These are phyloP conservation scores for Lagria hirta DNA, from an alignment of 2,888 invertebrate species.

Conservation along the genomic window DNA sequence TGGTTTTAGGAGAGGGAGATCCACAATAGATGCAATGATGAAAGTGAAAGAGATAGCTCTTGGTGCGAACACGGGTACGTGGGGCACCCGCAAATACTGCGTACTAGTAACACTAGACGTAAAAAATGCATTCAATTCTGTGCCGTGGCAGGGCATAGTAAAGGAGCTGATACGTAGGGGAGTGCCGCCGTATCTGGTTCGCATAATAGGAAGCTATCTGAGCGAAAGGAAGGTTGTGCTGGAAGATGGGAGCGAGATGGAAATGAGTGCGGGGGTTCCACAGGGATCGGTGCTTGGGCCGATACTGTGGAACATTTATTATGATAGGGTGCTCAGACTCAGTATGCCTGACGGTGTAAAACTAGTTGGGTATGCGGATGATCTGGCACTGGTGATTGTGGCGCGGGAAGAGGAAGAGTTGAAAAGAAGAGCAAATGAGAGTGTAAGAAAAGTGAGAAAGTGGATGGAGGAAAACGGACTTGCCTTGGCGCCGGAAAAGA, in stretches of 20 bases:
- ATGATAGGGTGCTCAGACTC: constrained; percentile 14
- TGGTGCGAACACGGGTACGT: not conserved
- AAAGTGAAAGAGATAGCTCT: constrained; percentile 4
- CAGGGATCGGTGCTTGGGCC: constrained; percentile 12
- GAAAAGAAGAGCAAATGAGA: not conserved
- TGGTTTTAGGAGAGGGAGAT: constrained; percentile 4
- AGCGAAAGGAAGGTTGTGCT: constrained; percentile 3
- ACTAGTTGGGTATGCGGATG: constrained; percentile 17
- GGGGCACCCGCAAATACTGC: constrained; percentile 7
- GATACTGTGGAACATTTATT: constrained; percentile 9
- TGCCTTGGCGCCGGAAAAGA: not conserved
- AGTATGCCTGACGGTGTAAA: constrained; percentile 4
- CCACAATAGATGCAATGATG: constrained; percentile 7
- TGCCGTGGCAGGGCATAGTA: constrained; percentile 16
- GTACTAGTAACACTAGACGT: constrained; percentile 22
- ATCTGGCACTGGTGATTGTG: constrained; percentile 10
- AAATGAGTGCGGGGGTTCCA: not conserved
- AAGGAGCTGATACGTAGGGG: constrained; percentile 5
- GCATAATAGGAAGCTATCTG: constrained; percentile 14
- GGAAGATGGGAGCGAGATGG: not conserved
- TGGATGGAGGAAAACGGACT: not conserved
- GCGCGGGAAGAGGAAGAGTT: not conserved
- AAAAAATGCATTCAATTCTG: constrained; percentile 28
- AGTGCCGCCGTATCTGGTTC: constrained; percentile 6
- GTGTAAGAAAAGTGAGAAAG: not conserved